Evolutionary conservation across 23 tunicate genomes (phyloP).

Genomic region (Clavelina lepadiformis): DNA sequence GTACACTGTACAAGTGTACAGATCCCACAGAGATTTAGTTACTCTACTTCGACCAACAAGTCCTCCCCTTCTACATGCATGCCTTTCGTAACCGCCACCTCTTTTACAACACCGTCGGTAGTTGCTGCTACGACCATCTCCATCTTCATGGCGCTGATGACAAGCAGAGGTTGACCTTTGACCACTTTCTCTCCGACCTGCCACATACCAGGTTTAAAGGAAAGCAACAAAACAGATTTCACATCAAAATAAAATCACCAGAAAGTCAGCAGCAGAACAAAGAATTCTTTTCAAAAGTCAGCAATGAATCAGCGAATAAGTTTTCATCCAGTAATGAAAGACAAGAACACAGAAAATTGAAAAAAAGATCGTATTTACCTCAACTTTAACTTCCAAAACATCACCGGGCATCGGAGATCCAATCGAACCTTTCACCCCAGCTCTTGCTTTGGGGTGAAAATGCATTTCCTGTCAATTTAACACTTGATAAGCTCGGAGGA

Average conservation of each 20-base stretch:
- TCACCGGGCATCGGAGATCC: constrained; percentile 99
- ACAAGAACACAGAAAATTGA: not conserved
- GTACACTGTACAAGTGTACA: too few species aligned
- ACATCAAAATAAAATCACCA: not conserved
- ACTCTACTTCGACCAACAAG: constrained; percentile 73
- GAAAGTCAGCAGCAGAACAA: not conserved
- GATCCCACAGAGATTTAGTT: too few species aligned
- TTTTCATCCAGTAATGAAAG: not conserved
- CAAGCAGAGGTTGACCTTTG: constrained; percentile 84
- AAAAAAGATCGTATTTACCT: constrained; percentile 30
- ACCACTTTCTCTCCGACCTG: constrained; percentile 82
- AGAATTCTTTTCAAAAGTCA: not conserved
- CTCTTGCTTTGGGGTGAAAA: constrained; percentile 91
- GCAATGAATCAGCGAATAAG: not conserved
- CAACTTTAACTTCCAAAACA: constrained; percentile 73
- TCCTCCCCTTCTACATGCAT: constrained; percentile 84
- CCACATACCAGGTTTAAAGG: too few species aligned
- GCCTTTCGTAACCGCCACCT: constrained; percentile 55
- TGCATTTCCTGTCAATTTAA: constrained; percentile 97
- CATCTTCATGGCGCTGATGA: constrained; percentile 99
- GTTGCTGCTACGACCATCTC: constrained; percentile 94
- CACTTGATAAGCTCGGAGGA: too few species aligned
- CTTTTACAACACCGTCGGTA: constrained; percentile 54
- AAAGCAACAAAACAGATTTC: not conserved
- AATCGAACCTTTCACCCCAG: constrained; percentile 87